Percentiles rank a stretch among this genome's conserved stretches.
Conservation (phyloP, 2,113 vertebrate species). For the Megaceryle torquata region DNA sequence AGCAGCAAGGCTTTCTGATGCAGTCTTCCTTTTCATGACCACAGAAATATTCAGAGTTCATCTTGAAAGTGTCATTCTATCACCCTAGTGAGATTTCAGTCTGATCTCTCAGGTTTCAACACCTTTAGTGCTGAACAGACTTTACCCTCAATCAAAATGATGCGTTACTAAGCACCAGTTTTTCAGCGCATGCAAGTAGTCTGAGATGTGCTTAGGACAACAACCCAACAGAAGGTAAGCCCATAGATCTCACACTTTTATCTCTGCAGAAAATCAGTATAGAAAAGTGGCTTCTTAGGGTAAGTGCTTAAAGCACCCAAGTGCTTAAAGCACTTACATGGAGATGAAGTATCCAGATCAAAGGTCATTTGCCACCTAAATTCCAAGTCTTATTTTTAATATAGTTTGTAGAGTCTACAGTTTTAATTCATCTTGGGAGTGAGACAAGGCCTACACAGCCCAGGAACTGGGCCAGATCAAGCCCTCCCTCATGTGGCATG, state of each 20-base stretch:
- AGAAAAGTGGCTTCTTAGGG: background rate
- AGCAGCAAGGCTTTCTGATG: background rate
- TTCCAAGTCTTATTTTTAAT: background rate
- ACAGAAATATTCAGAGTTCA: background rate
- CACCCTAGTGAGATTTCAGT: background rate
- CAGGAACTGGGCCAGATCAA: background rate
- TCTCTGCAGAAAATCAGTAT: background rate
- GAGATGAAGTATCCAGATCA: background rate
- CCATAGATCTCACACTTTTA: background rate
- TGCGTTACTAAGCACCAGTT: background rate
- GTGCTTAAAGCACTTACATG: background rate
- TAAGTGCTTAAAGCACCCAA: background rate
- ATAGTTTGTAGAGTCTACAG: background rate
- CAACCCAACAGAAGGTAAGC: background rate
- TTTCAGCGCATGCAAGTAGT: background rate
- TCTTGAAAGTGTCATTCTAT: background rate
- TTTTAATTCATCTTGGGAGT: background rate
- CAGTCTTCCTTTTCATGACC: background rate
- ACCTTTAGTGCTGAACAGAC: background rate
- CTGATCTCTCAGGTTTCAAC: background rate
- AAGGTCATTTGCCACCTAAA: background rate
- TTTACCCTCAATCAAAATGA: background rate
- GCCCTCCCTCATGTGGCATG: fast-evolving
- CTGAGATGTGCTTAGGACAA: background rate
- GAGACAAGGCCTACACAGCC: background rate